Conservation (phyloP, 2,113 vertebrate genomes). For the Vanacampus margaritifer region DNA sequence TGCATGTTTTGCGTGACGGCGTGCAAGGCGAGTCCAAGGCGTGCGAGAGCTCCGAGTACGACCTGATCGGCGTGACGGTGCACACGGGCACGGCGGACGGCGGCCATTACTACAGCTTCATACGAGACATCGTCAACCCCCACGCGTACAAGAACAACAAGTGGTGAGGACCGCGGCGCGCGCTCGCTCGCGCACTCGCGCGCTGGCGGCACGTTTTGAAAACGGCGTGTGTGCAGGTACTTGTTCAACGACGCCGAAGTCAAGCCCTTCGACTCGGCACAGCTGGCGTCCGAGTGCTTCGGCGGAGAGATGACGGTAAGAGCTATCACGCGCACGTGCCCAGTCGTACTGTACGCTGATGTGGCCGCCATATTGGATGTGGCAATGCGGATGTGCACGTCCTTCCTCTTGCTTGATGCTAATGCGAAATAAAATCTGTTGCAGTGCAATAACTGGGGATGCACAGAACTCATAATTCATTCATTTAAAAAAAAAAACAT, state of each 20-base stretch:
- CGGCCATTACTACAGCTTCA: slow-evolving; percentile 98
- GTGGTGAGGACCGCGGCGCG: slow-evolving; percentile 76
- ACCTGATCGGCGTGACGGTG: slow-evolving; percentile 96
- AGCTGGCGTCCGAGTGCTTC: slow-evolving; percentile 96
- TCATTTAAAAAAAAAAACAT: too few species aligned
- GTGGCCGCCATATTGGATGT: background rate
- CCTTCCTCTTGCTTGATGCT: too few species aligned
- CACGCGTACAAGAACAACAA: slow-evolving; percentile 98
- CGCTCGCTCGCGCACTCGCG: too few species aligned
- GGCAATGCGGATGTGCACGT: too few species aligned
- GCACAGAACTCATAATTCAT: too few species aligned
- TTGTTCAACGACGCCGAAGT: slow-evolving; percentile 98
- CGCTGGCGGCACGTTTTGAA: background rate
- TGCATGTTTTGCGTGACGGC: background rate
- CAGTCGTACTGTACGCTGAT: too few species aligned
- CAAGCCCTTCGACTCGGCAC: slow-evolving; percentile 96
- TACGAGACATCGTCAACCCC: slow-evolving; percentile 94
- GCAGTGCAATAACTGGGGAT: too few species aligned
- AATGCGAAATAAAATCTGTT: too few species aligned
- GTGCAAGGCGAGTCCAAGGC: slow-evolving; percentile 81
- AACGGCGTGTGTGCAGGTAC: slow-evolving; percentile 76
- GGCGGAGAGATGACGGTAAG: slow-evolving; percentile 97
- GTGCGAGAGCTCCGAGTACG: slow-evolving; percentile 93
- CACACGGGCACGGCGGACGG: slow-evolving; percentile 97
- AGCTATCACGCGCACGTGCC: too few species aligned